Percentiles rank a stretch among this genome's conserved stretches.
phyloP scores from a whole-genome alignment of 2,888 invertebrate species.

The Sarcophaga caerulescens region DNA sequence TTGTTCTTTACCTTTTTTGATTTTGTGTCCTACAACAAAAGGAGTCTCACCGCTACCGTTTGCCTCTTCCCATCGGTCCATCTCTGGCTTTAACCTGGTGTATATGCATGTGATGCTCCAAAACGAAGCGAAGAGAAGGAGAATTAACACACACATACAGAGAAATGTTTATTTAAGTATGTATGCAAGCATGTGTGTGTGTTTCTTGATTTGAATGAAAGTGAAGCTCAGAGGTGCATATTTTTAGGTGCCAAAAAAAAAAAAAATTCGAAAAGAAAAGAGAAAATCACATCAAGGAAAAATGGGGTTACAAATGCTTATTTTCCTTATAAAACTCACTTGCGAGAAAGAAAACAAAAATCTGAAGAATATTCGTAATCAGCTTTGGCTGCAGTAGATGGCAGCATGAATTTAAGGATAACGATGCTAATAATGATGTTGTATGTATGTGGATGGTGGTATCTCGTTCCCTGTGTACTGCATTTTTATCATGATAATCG shows the following conservation, averaged over 20 bases:
- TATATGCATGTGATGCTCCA: no score
- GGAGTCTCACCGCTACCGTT: not conserved
- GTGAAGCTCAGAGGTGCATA: constrained; percentile 64
- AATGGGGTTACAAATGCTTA: constrained; percentile 53
- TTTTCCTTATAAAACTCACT: no score
- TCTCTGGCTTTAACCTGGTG: no score
- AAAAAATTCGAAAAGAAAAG: not conserved
- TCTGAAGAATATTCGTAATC: not conserved
- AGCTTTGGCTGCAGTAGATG: not conserved
- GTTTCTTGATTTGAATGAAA: constrained; percentile 27
- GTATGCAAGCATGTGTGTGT: no score
- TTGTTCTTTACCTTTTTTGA: constrained; percentile 22
- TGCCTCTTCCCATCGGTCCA: no score
- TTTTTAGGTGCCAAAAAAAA: constrained; percentile 59
- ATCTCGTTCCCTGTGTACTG: constrained; percentile 16
- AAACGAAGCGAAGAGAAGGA: no score
- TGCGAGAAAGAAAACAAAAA: not conserved
- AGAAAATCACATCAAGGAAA: constrained; percentile 19
- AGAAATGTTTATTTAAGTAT: no score
- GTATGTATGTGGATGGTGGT: constrained; percentile 20
- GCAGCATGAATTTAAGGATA: not conserved
- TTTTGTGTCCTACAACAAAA: constrained; percentile 29
- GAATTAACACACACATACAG: no score
- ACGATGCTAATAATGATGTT: constrained; percentile 14
- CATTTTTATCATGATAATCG: constrained; percentile 21